Base-by-base conservation (phyloP, 2,113 vertebrate genomes). In the Hypanus sabinus region DNA sequence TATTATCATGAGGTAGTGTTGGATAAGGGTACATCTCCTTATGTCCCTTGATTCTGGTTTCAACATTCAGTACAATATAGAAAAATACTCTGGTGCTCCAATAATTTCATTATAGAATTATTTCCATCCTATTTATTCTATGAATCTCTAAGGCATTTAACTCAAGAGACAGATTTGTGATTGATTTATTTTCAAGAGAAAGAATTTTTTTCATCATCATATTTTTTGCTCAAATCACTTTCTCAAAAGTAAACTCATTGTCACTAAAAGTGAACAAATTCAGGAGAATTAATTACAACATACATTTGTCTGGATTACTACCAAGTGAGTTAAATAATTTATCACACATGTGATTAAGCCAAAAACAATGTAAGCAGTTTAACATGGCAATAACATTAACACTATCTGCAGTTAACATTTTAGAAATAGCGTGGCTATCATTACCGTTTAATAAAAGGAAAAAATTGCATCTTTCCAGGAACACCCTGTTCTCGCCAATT, bases 401-500 rank as follows among this genome's bases (percentile, higher is more conserved):
- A 22, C 38, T 73, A 73, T 27, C 46, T 1, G 38, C 36, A 70
- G 8, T 24, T 24, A 71, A 71, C 70, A 88, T n/a, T 88, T 88
- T 88, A 8, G 85, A 33, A 88, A 65, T 65, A 7, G 60, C 16
- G 33, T 30, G n/a, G 62, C 65, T 55, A 87, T 62, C 14, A 65
- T 33, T 65, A 88, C 5, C 85, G n/a, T n/a, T 30, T 0, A 65
- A 57, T 85, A 88, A 88, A 70, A 38, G 62, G 36, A 92, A 38
- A n/a, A 92, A 70, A 46, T 92, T 92, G 3, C 68, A 93, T 92
- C 71, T 68, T 33, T 92, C 27, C 10, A 2, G 38, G 60, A 65
- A 65, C 85, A 88, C 57, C n/a, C 55, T 88, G 85, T 88, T n/a
- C 85, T 88, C 5, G 30, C 85, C 57, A 88, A 88, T 18, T 18